phyloP scores from a whole-genome alignment of 2,113 vertebrate genomes.

The Melanerpes formicivorus region DNA sequence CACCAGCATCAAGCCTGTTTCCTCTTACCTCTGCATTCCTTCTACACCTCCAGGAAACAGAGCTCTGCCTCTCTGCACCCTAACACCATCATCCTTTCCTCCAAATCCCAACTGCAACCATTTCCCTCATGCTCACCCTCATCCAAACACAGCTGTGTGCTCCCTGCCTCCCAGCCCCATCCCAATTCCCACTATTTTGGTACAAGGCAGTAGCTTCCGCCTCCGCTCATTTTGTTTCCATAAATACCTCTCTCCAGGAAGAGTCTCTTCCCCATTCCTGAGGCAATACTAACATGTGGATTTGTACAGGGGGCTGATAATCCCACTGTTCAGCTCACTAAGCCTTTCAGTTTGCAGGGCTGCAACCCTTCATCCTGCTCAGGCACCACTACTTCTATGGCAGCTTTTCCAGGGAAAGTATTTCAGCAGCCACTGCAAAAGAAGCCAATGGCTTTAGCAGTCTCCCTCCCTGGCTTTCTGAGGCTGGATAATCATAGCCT shows the following conservation, averaged over 20 bases:
- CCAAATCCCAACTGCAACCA: neutral
- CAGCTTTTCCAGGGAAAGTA: conserved; percentile 2
- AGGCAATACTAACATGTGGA: neutral
- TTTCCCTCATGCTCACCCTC: neutral
- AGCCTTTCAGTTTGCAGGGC: neutral
- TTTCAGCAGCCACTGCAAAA: conserved; percentile 8
- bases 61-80: neutral
- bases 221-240: neutral
- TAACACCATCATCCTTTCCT: neutral
- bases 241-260: conserved; percentile 9
- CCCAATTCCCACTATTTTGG: neutral
- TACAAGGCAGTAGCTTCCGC: neutral
- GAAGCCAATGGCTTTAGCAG: neutral
- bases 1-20: neutral
- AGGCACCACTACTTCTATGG: neutral
- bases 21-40: neutral
- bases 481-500: conserved; percentile 23
- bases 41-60: neutral
- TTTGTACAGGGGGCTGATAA: neutral
- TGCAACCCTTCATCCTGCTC: neutral
- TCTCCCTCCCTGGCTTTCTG: neutral
- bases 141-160: neutral
- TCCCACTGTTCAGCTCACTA: neutral
- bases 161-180: neutral
- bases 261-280: neutral